Evolutionary conservation across 2,113 vertebrate species (phyloP).

Genomic region (Pygoscelis adeliae): DNA sequence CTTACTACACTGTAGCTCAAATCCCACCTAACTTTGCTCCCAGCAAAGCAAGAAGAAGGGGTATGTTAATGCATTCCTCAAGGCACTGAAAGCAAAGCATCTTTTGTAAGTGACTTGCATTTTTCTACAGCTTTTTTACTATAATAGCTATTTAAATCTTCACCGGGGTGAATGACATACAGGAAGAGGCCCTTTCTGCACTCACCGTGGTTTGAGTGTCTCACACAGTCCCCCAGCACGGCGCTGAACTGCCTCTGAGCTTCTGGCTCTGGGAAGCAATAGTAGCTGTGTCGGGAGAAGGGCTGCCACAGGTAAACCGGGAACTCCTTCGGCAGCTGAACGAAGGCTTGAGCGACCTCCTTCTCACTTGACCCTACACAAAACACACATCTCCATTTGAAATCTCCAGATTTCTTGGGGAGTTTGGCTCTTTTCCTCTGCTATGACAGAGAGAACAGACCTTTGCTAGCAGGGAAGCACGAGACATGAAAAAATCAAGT

Average conservation of each 20-base stretch:
- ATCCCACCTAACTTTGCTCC: neutral
- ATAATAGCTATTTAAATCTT: neutral
- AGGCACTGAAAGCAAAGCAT: neutral
- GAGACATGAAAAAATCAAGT: neutral
- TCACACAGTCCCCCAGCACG: slow-evolving; percentile 83
- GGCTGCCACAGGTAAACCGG: slow-evolving; percentile 90
- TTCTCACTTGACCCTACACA: slow-evolving; percentile 74
- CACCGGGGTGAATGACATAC: accelerated
- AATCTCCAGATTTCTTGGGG: neutral
- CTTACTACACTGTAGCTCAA: neutral
- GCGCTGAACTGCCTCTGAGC: slow-evolving; percentile 78
- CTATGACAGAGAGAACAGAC: neutral
- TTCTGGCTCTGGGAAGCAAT: slow-evolving; percentile 78
- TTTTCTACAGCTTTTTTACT: neutral
- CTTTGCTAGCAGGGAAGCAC: neutral
- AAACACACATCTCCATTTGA: neutral
- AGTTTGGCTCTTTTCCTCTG: neutral
- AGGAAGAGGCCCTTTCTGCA: neutral
- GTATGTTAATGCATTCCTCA: neutral
- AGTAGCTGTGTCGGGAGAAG: slow-evolving; percentile 84
- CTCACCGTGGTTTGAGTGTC: slow-evolving; percentile 88
- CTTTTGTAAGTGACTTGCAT: neutral
- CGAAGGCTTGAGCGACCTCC: slow-evolving; percentile 75
- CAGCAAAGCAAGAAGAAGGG: neutral
- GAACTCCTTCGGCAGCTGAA: slow-evolving; percentile 81